Conservation (phyloP, 2,888 invertebrate species). For the Phymatocera aterrima region DNA sequence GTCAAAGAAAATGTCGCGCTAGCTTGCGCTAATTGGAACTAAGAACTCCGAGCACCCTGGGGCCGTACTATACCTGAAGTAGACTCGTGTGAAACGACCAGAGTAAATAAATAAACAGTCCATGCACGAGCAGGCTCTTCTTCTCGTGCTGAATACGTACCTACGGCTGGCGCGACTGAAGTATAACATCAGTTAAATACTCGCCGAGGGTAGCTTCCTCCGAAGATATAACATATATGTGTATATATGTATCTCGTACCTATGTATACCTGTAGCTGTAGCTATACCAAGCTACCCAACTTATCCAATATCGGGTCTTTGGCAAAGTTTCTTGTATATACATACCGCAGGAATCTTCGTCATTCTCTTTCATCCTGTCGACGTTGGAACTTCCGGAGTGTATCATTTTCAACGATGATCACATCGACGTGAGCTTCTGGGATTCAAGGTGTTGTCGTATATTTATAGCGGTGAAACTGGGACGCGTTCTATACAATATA, state of each 20-base stretch:
- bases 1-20: conserved; percentile 41
- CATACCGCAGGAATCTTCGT: conserved; percentile 9
- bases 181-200: conserved; percentile 31
- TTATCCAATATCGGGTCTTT: conserved; percentile 33
- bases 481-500: no score
- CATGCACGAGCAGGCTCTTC: not conserved
- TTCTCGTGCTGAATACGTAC: not conserved
- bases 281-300: no score
- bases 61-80: no score
- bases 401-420: not conserved
- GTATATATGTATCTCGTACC: not conserved
- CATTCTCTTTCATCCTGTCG: not conserved
- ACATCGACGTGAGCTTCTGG: not conserved
- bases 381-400: not conserved
- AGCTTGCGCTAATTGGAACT: conserved; percentile 37
- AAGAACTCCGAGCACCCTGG: conserved; percentile 32
- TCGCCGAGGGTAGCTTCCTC: conserved; percentile 1
- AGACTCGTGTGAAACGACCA: conserved; percentile 31
- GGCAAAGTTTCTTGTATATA: conserved; percentile 6
- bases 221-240: not conserved
- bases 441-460: no score
- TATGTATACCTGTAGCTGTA: no score
- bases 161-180: conserved; percentile 1
- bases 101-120: conserved; percentile 40
- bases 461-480: no score